Conservation (phyloP, 2,797 vertebrate genomes). For the Hippoglossus hippoglossus region DNA sequence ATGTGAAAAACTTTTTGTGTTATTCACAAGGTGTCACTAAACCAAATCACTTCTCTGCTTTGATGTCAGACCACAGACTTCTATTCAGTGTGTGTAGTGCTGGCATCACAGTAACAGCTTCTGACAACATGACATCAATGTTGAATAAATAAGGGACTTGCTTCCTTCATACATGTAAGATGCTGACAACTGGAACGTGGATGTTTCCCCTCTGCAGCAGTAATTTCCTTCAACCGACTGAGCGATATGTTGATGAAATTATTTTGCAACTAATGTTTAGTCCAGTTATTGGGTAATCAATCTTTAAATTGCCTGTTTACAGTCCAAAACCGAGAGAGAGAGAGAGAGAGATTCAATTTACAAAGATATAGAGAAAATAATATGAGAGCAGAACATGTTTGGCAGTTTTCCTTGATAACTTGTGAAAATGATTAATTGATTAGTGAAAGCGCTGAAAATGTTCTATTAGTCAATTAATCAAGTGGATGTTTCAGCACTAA, state of each 20-base stretch:
- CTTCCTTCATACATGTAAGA: background rate
- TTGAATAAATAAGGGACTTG: no score
- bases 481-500: background rate
- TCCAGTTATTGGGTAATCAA: background rate
- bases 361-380: background rate
- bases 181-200: background rate
- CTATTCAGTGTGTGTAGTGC: no score
- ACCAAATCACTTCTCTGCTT: slow-evolving; percentile 26
- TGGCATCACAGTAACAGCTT: slow-evolving; percentile 10
- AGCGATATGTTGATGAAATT: background rate
- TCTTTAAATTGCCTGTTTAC: background rate
- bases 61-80: no score
- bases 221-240: background rate
- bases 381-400: background rate
- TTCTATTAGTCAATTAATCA: background rate
- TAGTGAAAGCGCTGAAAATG: background rate
- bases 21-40: slow-evolving; percentile 46
- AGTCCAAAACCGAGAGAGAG: background rate
- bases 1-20: slow-evolving; percentile 54
- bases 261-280: slow-evolving; percentile 1
- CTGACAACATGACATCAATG: slow-evolving; percentile 10
- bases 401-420: background rate
- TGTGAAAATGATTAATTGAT: background rate
- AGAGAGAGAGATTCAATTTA: background rate
- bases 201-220: background rate